Evolutionary conservation across 2,797 vertebrate genomes (phyloP).

Genomic region (Pelochelys cantorii): DNA sequence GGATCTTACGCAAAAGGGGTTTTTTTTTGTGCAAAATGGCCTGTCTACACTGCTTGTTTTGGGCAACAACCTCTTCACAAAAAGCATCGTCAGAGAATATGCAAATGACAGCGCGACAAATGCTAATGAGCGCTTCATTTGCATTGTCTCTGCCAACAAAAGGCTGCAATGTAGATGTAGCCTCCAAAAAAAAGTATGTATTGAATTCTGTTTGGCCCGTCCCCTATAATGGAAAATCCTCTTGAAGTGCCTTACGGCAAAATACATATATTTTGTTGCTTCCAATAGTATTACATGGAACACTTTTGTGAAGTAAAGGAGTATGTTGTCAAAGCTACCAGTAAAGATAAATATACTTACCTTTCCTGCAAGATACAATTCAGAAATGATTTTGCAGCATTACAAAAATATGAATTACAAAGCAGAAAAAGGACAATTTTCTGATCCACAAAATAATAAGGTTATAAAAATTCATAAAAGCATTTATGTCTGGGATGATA

Average conservation of each 20-base stretch:
- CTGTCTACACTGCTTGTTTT: too few relatives aligned
- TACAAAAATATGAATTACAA: conserved; percentile 33
- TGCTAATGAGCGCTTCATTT: too few relatives aligned
- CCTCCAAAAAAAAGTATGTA: not conserved
- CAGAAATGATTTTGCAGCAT: conserved; percentile 52
- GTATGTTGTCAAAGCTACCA: not conserved
- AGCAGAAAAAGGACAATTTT: conserved; percentile 52
- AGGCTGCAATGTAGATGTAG: too few relatives aligned
- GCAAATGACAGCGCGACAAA: too few relatives aligned
- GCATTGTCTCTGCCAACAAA: too few relatives aligned
- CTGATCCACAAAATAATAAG: conserved; percentile 44
- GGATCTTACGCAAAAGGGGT: too few relatives aligned
- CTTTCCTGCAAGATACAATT: conserved; percentile 14
- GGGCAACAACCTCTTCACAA: too few relatives aligned
- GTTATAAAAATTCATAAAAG: conserved; percentile 53
- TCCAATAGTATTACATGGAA: not conserved
- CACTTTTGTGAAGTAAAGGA: conserved; percentile 1
- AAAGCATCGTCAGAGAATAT: too few relatives aligned
- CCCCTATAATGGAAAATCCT: not conserved
- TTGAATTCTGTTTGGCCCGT: not conserved
- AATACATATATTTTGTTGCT: not conserved
- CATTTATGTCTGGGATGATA: conserved; percentile 50
- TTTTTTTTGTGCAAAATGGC: too few relatives aligned
- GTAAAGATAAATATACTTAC: conserved; percentile 15
- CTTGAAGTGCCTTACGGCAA: not conserved